These are phyloP conservation scores for Gadopsis marmoratus DNA, from an alignment of 2,797 vertebrate species.

Conservation along the genomic window DNA sequence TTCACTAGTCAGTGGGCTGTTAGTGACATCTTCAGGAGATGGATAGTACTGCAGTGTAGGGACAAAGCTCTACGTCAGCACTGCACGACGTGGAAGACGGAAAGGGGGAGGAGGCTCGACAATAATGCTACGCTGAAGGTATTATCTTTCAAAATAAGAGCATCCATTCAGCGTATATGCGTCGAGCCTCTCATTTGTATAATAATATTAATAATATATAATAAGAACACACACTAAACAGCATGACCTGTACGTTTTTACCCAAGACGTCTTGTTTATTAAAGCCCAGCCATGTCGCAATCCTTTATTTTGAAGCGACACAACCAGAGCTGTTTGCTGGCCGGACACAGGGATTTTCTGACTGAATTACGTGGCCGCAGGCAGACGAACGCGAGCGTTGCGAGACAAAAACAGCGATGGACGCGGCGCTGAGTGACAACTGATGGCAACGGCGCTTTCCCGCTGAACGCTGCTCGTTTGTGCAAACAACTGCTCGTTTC, in stretches of 20 bases:
- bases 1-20: not conserved
- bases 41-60: conserved; percentile 11
- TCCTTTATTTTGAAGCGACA: conserved; percentile 73
- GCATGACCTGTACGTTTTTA: rapidly evolving
- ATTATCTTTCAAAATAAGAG: conserved; percentile 74
- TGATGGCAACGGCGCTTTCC: conserved; percentile 38
- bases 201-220: not conserved
- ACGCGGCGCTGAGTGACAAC: conserved; percentile 14
- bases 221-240: rapidly evolving
- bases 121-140: conserved; percentile 40
- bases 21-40: conserved; percentile 67
- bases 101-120: conserved; percentile 36
- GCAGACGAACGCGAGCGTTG: conserved; percentile 43
- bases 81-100: conserved; percentile 73
- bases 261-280: rapidly evolving
- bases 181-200: not conserved
- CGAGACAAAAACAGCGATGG: conserved; percentile 60
- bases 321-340: conserved; percentile 53
- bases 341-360: conserved; percentile 79
- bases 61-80: conserved; percentile 72
- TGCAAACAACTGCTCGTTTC: conserved; percentile 15
- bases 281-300: rapidly evolving
- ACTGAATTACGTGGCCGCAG: conserved; percentile 52
- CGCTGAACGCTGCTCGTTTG: conserved; percentile 8
- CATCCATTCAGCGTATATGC: rapidly evolving